Conservation (phyloP, 2,888 invertebrate species). For the Lordiphosa fenestrarum region DNA sequence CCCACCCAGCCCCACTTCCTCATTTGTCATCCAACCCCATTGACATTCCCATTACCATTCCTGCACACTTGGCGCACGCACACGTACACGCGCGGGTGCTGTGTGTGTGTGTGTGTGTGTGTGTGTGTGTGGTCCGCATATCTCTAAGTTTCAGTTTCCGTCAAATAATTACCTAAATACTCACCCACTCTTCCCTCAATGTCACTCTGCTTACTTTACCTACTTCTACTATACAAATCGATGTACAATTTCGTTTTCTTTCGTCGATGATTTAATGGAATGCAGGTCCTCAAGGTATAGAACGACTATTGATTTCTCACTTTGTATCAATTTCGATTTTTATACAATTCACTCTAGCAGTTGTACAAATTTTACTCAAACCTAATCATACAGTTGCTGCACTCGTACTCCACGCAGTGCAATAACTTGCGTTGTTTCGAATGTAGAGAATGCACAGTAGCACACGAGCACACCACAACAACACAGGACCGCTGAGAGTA, state of each 20-base stretch:
- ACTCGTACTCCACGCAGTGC: slow-evolving; percentile 2
- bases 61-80: too few relatives aligned
- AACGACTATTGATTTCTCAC: slow-evolving; percentile 35
- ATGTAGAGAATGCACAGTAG: slow-evolving; percentile 30
- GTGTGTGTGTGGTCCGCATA: background rate
- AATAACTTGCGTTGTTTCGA: slow-evolving; percentile 4
- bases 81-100: too few relatives aligned
- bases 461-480: slow-evolving; percentile 6
- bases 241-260: slow-evolving; percentile 45
- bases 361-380: slow-evolving; percentile 13
- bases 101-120: too few relatives aligned
- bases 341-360: slow-evolving; percentile 13
- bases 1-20: background rate
- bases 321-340: slow-evolving; percentile 17
- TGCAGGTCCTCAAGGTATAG: slow-evolving; percentile 80
- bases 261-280: slow-evolving; percentile 63
- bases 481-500: background rate
- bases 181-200: slow-evolving; percentile 8
- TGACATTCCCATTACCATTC: background rate
- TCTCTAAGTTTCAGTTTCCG: background rate
- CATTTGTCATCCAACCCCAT: background rate
- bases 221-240: slow-evolving; percentile 14
- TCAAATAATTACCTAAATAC: background rate
- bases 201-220: slow-evolving; percentile 18
- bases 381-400: slow-evolving; percentile 3